A percentile compares a stretch with the other conserved stretches of the same genome.
Evolutionary conservation across 92 coral and sea anemone genomes (phyloP).

Genomic region (Actinostola sp.): DNA sequence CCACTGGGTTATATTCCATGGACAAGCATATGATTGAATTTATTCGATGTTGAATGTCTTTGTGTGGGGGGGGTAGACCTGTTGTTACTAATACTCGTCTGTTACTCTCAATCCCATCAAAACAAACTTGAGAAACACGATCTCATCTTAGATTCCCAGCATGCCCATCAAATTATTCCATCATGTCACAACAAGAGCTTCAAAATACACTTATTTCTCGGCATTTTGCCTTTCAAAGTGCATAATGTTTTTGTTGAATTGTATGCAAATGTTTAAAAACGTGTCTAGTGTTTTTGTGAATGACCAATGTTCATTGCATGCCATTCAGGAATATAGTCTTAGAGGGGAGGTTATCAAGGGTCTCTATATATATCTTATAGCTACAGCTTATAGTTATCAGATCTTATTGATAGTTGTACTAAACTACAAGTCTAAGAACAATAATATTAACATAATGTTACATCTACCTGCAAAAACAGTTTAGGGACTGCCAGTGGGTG

Average conservation of each 20-base stretch:
- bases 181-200: not conserved
- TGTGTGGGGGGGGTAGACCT: slow-evolving; percentile 8
- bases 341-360: slow-evolving; percentile 3
- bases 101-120: slow-evolving; percentile 22
- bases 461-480: not conserved
- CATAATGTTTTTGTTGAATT: slow-evolving; percentile 14
- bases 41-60: slow-evolving; percentile 10
- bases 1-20: too few species aligned
- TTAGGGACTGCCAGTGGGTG: not conserved
- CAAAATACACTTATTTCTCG: not conserved
- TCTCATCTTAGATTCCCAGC: slow-evolving; percentile 8
- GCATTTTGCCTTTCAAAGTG: not conserved
- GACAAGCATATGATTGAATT: too few species aligned
- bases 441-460: not conserved
- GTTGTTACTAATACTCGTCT: slow-evolving; percentile 11
- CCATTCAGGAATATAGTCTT: not conserved
- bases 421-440: slow-evolving; percentile 6
- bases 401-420: slow-evolving; percentile 1
- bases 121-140: slow-evolving; percentile 24
- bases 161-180: not conserved
- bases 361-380: too few species aligned
- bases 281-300: slow-evolving; percentile 45
- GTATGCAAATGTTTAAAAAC: slow-evolving; percentile 73
- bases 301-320: slow-evolving; percentile 13
- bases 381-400: too few species aligned